Evolutionary conservation across 2,113 vertebrate species (phyloP).

Genomic region (Raja brachyura): DNA sequence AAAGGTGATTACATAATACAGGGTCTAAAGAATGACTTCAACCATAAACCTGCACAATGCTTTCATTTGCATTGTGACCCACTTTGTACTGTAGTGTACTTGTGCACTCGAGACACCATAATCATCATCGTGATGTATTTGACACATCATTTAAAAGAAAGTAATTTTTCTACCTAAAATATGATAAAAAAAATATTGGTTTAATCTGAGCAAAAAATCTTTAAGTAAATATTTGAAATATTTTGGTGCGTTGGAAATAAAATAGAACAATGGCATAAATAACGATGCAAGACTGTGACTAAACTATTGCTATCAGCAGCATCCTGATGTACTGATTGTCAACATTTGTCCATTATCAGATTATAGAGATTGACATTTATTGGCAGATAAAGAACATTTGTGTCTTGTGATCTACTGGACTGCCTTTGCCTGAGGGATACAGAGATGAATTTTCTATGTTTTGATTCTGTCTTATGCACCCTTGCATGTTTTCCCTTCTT

Average conservation of each 20-base stretch:
- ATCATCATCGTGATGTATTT: neutral
- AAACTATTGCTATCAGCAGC: neutral
- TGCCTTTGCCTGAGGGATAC: neutral
- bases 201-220: neutral
- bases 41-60: neutral
- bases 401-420: neutral
- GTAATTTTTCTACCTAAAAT: neutral
- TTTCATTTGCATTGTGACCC: neutral
- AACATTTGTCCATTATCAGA: neutral
- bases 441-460: neutral
- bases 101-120: neutral
- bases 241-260: neutral
- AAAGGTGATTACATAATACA: neutral
- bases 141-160: neutral
- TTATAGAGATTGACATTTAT: too few species aligned
- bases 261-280: neutral
- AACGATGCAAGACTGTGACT: neutral
- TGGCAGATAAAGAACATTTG: neutral
- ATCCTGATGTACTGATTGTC: neutral
- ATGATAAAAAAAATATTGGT: neutral
- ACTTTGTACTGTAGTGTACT: too few species aligned
- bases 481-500: neutral
- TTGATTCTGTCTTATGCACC: neutral
- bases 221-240: neutral
- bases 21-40: slow-evolving; percentile 24